phyloP scores from a whole-genome alignment of 2,797 vertebrate genomes.

The Pangasius macronema region DNA sequence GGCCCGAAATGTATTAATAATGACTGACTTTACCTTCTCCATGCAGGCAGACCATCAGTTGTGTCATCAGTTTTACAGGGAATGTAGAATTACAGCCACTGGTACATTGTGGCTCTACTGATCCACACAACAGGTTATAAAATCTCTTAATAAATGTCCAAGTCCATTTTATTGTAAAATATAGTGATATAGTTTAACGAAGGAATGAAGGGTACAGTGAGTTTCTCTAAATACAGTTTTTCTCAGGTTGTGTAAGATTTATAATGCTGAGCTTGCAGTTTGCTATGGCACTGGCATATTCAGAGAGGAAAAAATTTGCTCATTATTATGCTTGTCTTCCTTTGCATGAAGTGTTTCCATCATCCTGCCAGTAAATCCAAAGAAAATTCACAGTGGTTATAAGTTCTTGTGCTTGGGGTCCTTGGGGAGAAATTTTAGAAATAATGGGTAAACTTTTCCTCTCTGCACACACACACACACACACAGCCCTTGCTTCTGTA shows the following conservation, averaged over 20 bases:
- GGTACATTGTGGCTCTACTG: neutral
- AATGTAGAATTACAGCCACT: neutral
- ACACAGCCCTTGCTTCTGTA: neutral
- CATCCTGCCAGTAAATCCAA: constrained; percentile 56
- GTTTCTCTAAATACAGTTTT: neutral
- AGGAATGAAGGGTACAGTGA: neutral
- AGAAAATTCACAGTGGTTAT: constrained; percentile 55
- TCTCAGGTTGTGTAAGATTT: neutral
- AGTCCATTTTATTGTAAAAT: neutral
- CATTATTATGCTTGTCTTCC: constrained; percentile 60
- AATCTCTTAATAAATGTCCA: neutral
- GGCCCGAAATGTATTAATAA: neutral
- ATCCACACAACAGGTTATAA: neutral
- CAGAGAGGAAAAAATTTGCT: constrained; percentile 58
- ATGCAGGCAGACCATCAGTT: neutral
- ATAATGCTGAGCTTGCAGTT: neutral
- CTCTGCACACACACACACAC: too few species aligned
- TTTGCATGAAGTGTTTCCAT: constrained; percentile 54
- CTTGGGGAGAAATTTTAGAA: constrained; percentile 30
- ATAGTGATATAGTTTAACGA: neutral
- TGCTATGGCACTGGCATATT: neutral
- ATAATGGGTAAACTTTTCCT: neutral
- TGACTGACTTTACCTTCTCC: neutral
- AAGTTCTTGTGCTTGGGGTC: neutral
- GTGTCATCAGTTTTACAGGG: neutral